Percentiles rank a stretch among this genome's conserved stretches.
Evolutionary conservation across 2,113 vertebrate genomes (phyloP).

Genomic region (Labeo rohita): DNA sequence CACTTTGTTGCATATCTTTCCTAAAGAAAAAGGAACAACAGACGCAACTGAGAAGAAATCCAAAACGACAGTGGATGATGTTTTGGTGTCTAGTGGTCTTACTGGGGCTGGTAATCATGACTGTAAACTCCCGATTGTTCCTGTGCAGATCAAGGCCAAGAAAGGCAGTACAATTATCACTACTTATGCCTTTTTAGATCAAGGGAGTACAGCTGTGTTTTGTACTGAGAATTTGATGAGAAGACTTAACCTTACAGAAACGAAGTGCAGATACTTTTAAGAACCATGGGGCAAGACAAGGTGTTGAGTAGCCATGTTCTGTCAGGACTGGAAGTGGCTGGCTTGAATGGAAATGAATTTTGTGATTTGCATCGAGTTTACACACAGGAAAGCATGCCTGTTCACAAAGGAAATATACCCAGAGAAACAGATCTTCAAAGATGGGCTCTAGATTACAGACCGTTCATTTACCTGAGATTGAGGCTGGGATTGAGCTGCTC

Average conservation of each 20-base stretch:
- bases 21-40: background rate
- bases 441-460: background rate
- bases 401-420: conserved; percentile 4
- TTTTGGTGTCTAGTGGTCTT: conserved; percentile 32
- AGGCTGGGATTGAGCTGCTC: background rate
- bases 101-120: conserved; percentile 48
- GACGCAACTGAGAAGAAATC: background rate
- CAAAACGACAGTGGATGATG: background rate
- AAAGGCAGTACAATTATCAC: background rate
- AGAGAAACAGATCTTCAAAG: background rate
- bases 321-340: background rate
- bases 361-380: background rate
- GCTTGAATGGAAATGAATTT: background rate
- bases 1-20: background rate
- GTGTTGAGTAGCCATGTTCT: background rate
- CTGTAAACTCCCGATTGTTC: conserved; percentile 25
- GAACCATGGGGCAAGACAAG: conserved; percentile 17
- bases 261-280: conserved; percentile 8
- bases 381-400: conserved; percentile 24
- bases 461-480: background rate
- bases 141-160: conserved; percentile 32
- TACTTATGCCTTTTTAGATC: conserved; percentile 47
- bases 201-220: conserved; percentile 41
- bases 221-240: conserved; percentile 36
- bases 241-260: conserved; percentile 5